Conservation (phyloP, 2,113 vertebrate species). For the Phainopepla nitens region DNA sequence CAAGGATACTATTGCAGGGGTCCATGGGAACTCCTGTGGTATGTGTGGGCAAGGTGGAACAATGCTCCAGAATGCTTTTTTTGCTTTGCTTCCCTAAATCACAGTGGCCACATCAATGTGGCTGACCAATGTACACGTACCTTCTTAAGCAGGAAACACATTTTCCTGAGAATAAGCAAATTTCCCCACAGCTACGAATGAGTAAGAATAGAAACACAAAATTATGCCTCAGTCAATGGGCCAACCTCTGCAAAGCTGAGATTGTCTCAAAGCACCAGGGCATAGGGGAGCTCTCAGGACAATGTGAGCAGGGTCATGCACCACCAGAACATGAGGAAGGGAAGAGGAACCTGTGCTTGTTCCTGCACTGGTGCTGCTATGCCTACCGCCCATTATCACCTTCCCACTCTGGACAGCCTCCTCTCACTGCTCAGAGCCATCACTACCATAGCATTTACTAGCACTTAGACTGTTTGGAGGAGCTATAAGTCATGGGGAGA, state of each 20-base stretch:
- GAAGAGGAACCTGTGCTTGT: not conserved
- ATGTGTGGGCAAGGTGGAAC: rapidly evolving
- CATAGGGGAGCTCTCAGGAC: not conserved
- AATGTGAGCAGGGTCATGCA: not conserved
- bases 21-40: rapidly evolving
- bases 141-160: not conserved
- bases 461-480: not conserved
- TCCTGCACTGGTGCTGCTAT: not conserved
- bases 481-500: not conserved
- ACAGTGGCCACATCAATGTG: not conserved
- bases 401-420: not conserved
- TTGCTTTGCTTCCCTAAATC: not conserved
- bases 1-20: not conserved
- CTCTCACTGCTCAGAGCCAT: not conserved
- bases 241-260: not conserved
- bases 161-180: not conserved
- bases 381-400: not conserved
- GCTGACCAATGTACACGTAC: not conserved
- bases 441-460: not conserved
- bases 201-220: not conserved
- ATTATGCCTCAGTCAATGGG: rapidly evolving
- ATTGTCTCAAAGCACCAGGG: not conserved
- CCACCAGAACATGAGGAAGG: not conserved
- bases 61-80: not conserved
- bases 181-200: not conserved